Evolutionary conservation across 2,113 vertebrate genomes (phyloP), one percentile per base, ranked within the genome.

Genomic region (Hirundichthys speculiger): DNA sequence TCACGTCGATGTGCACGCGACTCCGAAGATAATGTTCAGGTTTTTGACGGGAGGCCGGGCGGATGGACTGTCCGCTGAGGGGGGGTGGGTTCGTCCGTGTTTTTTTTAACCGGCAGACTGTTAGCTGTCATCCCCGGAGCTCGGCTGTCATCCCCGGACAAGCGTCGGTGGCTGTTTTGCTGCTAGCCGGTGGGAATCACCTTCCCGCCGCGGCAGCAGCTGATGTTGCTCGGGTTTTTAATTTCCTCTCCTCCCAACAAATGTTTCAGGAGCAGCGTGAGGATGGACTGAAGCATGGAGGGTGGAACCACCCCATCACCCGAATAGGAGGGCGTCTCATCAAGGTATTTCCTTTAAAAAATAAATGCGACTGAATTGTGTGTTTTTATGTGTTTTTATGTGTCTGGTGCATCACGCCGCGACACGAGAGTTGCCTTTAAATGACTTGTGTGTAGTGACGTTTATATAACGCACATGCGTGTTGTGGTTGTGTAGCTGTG

Each of bases 251-350:
- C 43, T 70, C 21, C 7, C 22, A 16, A 21, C 41, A 48, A 40
- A 45, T 46, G 22, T 69, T 80, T 72, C 64, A 79, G 67, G 64
- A 71, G 60, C 82, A 73, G 40, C 3, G 18, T 48, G 69, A 56
- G 75, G 80, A 87, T 86, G 89, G 72, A 87, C 19, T 73, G 70
- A 88, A 84, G 45, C 58, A 83, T 86, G 85, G 62, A 77, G 69
- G 66, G 64, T 45, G 65, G 84, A 68, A 69, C 54, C 50, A 60
- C 71, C 58, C 50, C 64, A 55, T 75, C 73, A 30, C 53, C 64
- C 22, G 22, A 65, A 51, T 75, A 81, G 70, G 80, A 86, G 73
- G 74, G 67, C 69, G 42, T 57, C 68, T 79, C 63, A 75, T 41
- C 52, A 14, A 72, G 87, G 90, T 91, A 82, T 24, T 39, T 43